Conservation (phyloP, 2,888 invertebrate genomes). For the Anaspis maculata region DNA sequence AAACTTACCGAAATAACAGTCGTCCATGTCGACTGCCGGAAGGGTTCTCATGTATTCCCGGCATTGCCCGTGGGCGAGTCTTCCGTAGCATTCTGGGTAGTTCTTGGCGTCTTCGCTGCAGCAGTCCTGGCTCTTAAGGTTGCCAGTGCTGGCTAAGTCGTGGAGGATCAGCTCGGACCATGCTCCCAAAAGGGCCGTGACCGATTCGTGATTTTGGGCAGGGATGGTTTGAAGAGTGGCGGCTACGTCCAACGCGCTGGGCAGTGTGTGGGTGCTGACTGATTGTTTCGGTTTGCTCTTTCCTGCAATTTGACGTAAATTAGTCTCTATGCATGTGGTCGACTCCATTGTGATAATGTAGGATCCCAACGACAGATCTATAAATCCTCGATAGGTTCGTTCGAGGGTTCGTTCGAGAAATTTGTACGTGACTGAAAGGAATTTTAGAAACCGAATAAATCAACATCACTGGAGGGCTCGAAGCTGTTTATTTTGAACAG, state of each 20-base stretch:
- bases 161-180: slow-evolving; percentile 72
- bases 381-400: too few relatives aligned
- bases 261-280: slow-evolving; percentile 50
- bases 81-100: slow-evolving; percentile 50
- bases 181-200: slow-evolving; percentile 68
- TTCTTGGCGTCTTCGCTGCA: slow-evolving; percentile 35
- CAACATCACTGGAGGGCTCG: too few relatives aligned
- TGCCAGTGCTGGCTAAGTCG: slow-evolving; percentile 62
- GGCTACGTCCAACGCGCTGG: slow-evolving; percentile 53
- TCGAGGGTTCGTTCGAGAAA: too few relatives aligned
- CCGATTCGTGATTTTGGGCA: slow-evolving; percentile 58
- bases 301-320: slow-evolving; percentile 31
- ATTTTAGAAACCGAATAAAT: too few relatives aligned
- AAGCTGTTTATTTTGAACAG: too few relatives aligned
- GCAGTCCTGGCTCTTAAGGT: slow-evolving; percentile 48
- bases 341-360: too few relatives aligned
- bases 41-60: slow-evolving; percentile 64
- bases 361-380: too few relatives aligned
- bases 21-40: slow-evolving; percentile 54
- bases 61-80: slow-evolving; percentile 43
- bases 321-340: too few relatives aligned
- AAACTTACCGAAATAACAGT: slow-evolving; percentile 57
- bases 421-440: too few relatives aligned
- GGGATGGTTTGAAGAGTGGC: slow-evolving; percentile 50
- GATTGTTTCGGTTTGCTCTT: slow-evolving; percentile 46